Evolutionary conservation across 2,888 invertebrate species (phyloP), one percentile per base, ranked within the genome.

Genomic region (Coelopa pilipes): DNA sequence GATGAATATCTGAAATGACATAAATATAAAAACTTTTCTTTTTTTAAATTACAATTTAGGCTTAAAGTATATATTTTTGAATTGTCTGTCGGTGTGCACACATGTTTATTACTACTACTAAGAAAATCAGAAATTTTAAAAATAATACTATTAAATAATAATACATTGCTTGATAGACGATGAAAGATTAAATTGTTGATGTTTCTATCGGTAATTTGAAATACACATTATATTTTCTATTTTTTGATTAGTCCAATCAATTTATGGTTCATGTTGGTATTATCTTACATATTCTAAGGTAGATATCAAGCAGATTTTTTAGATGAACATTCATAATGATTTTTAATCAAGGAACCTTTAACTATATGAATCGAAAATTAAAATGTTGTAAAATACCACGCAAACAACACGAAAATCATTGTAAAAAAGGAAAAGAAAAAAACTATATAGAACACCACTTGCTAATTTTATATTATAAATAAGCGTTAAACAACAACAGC

Each of bases 401-500:
- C 13, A 50, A 66, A 66, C 49, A 12, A 19, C n/a, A 50, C 9
- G 12, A 21, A 66, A 66, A 66, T 21, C 24, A 50, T 19, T 15
- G 15, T 21, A 13, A 66, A 21, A 50, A 50, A 50, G 15, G 21
- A 66, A 21, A 50, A 21, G 17, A 66, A 49, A 13, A 66, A 50
- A 66, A 66, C 50, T 50, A 49, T 66, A 49, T 50, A 66, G 50
- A 66, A 47, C 0, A 49, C 60, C 45, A 70, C 67, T 53, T 60
- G 47, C 71, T 59, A 53, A 70, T 60, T 66, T 17, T 50, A 19
- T n/a, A 66, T 15, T 13, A 59, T 69, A 65, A 75, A 59, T 53
- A 59, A 55, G 62, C 80, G 90, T 91, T 91, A 92, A 85, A 92
- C 92, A 83, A 95, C 93, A 74, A 94, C 93, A 76, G 95, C 94